phyloP scores from a whole-genome alignment of 1,140 invertebrate species.

The Saccostrea glomerata region DNA sequence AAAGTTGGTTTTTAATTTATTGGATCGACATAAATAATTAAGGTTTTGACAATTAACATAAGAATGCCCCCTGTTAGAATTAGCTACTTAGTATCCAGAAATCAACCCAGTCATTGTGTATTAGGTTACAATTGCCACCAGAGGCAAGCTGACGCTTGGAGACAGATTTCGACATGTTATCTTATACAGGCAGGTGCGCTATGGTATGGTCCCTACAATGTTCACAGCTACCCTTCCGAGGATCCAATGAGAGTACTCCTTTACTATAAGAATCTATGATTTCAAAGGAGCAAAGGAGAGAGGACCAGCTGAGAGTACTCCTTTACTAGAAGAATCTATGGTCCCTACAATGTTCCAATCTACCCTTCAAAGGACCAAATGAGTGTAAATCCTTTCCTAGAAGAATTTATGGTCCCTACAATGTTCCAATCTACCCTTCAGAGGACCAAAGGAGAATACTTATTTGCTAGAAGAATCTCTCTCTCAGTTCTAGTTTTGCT shows the following conservation, averaged over 20 bases:
- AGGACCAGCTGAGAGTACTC: no score
- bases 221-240: no score
- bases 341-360: no score
- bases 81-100: background rate
- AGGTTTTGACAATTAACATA: constrained; percentile 23
- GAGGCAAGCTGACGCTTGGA: background rate
- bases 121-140: background rate
- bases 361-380: no score
- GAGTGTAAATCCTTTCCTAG: no score
- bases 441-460: no score
- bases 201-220: background rate
- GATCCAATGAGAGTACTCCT: no score
- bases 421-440: no score
- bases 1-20: background rate
- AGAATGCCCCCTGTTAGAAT: background rate
- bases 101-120: background rate
- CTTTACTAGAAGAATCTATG: background rate
- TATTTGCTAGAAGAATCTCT: background rate
- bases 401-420: background rate
- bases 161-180: background rate
- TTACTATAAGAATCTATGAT: no score
- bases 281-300: no score
- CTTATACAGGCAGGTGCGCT: background rate
- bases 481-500: background rate
- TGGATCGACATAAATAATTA: constrained; percentile 8